A percentile compares a stretch with the other conserved stretches of the same genome.
Evolutionary conservation across 2,888 invertebrate species (phyloP).

Genomic region (Epirrhoe tristata): DNA sequence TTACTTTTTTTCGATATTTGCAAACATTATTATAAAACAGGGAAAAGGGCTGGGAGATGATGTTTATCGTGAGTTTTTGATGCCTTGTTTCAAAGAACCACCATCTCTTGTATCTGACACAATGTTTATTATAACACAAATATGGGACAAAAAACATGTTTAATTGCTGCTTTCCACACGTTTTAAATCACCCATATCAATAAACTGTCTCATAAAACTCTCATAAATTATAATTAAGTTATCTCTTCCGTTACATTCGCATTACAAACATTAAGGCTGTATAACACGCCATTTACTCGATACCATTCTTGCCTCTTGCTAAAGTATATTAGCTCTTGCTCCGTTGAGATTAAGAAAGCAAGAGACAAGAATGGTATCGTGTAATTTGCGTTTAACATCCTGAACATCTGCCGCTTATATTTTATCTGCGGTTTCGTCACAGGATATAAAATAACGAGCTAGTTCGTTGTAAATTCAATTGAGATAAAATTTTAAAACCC

Average conservation of each 20-base stretch:
- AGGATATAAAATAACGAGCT: constrained; percentile 4
- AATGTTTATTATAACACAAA: not conserved
- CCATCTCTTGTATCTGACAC: not conserved
- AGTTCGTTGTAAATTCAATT: not conserved
- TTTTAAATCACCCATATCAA: constrained; percentile 12
- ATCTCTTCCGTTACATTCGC: constrained; percentile 42
- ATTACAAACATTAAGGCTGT: constrained; percentile 34
- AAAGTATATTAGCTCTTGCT: no score
- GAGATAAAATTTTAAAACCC: not conserved
- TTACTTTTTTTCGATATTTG: no score
- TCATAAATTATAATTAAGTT: constrained; percentile 20
- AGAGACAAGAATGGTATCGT: no score
- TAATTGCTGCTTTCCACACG: not conserved
- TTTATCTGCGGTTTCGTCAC: not conserved
- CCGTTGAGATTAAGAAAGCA: no score
- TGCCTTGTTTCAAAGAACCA: no score
- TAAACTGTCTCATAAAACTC: constrained; percentile 8
- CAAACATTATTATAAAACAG: no score
- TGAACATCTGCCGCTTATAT: constrained; percentile 33
- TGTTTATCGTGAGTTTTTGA: no score
- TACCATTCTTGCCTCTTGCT: no score
- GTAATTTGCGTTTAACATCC: not conserved
- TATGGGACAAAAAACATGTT: not conserved
- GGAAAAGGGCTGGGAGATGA: no score
- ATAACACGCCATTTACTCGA: not conserved